Evolutionary conservation across 2,888 invertebrate species (phyloP), one percentile per base, ranked within the genome.

Genomic region (Buathra laborator): DNA sequence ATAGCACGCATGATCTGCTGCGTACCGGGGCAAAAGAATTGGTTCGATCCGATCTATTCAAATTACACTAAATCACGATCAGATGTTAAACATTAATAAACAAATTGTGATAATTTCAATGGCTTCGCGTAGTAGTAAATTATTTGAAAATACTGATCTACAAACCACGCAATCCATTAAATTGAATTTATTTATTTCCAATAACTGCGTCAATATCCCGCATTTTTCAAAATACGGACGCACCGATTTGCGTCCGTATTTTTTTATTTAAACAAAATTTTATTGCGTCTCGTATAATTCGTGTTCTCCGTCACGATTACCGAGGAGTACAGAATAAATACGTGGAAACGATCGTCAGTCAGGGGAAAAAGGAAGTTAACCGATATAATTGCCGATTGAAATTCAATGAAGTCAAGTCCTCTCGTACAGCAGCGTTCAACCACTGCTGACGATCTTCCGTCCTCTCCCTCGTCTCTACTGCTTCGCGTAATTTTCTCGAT

Each of bases 341-440:
- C 24, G 64, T 76, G 70, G 75, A 64, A 83, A 75, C 51, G 68
- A 48, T 51, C 12, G 46, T 12, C 37, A 77, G 56, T 64, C 32
- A 72, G 66, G 56, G 56, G 16, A 7, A 37, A 53, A 44, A 16
- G 43, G 24, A 78, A 71, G 43, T 48, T 66, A n/a, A 16, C 32
- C 37, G 76, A 77, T 67, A 66, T 83, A 83, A 83, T 84, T 72
- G 84, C 44, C 71, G 76, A 81, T 84, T 84, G 80, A 84, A 84
- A 84, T 84, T 84, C 84, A 81, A 81, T 84, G 71, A 76, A 80
- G 80, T 67, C 67, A 66, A 76, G 83, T 75, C 24, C 66, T 19
- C 14, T 62, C 29, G 66, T 37, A 37, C 12, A 51, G 48, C 48
- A 37, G 19, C 12, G 37, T 53, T 29, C 37, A 59, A 59, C 10